Base-by-base conservation (phyloP, 2,113 vertebrate species). In the Neogobius melanostomus region DNA sequence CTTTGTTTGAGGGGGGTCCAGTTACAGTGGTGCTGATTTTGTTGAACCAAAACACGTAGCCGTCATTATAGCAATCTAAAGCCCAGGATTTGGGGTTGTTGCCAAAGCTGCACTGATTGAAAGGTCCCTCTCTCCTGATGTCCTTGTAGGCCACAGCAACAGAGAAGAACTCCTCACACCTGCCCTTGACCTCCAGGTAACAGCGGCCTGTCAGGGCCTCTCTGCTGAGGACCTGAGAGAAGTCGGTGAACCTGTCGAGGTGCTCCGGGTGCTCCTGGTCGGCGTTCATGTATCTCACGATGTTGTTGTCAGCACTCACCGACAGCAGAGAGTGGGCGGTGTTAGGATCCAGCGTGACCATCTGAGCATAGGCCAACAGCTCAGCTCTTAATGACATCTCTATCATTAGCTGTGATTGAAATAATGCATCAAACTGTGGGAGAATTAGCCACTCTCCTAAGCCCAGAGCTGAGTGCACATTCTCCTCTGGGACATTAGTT, bases 51-150 rank as follows among this genome's bases (percentile, higher is more conserved):
- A 64, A 64, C n/a, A 48, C 16, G 36, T 15, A 65, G 3, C 64
- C 48, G 14, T 65, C 48, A 6, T 67, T 91, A 93, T 79, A 89
- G 77, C 62, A 88, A 85, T 3, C 88, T 49, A 93, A 5, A 43
- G 17, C 47, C 43, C 11, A 69, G 45, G 60, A 66, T 21, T 54
- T 53, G 44, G 42, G 11, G 17, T 57, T 63, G 43, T 47, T 36
- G 17, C 49, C 71, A 66, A 63, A 72, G 8, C 59, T 61, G 7
- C 59, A 61, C 2, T 61, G 12, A 16, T 61, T 14, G n/a, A 2
- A 44, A 0, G 42, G 14, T n/a, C 59, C 59, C 16, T 61, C 42
- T 61, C 42, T 61, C 14, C 59, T 61, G n/a, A 61, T 61, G 59
- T 61, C 42, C 15, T n/a, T 61, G 59, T 45, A 61, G 3, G 14